A percentile compares a stretch with the other conserved stretches of the same genome.
phyloP scores from a whole-genome alignment of 2,797 vertebrate species.

The Pagetopsis macropterus region DNA sequence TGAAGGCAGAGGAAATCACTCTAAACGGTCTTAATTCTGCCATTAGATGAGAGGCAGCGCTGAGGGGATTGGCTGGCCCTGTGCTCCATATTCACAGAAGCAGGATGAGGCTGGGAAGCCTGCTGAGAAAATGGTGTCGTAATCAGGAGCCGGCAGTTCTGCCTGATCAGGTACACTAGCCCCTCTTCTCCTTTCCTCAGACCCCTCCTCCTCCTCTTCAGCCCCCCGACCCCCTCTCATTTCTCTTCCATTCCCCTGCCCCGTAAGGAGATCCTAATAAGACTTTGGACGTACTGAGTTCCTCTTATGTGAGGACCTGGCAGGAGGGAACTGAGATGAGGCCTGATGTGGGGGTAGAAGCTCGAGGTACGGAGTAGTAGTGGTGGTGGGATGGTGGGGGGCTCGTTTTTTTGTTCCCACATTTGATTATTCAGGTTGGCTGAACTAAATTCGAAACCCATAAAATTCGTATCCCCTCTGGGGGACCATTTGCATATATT shows the following conservation, averaged over 20 bases:
- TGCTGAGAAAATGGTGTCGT: constrained; percentile 99
- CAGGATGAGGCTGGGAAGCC: constrained; percentile 94
- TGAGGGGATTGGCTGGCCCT: constrained; percentile 92
- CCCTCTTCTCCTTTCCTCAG: constrained; percentile 79
- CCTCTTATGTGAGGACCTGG: constrained; percentile 79
- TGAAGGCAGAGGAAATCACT: constrained; percentile 94
- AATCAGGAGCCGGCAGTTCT: constrained; percentile 97
- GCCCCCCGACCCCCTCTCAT: constrained; percentile 55
- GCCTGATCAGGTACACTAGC: constrained; percentile 94
- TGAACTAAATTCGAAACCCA: constrained; percentile 91
- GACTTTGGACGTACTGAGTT: constrained; percentile 85
- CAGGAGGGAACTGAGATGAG: constrained; percentile 78
- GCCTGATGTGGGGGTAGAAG: constrained; percentile 74
- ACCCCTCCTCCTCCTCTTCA: constrained; percentile 66
- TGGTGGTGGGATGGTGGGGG: constrained; percentile 66
- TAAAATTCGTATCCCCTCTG: constrained; percentile 89
- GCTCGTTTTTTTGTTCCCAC: constrained; percentile 85
- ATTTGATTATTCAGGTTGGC: constrained; percentile 95
- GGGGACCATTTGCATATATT: constrained; percentile 90
- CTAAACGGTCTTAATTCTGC: constrained; percentile 99
- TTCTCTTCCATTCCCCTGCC: constrained; percentile 77
- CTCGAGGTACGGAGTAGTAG: constrained; percentile 67
- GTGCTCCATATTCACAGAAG: constrained; percentile 97
- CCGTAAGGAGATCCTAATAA: constrained; percentile 92
- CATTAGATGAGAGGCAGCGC: constrained; percentile 92